A percentile compares a stretch with the other conserved stretches of the same genome.
phyloP scores from a whole-genome alignment of 1,140 invertebrate species.

The Galleria mellonella region DNA sequence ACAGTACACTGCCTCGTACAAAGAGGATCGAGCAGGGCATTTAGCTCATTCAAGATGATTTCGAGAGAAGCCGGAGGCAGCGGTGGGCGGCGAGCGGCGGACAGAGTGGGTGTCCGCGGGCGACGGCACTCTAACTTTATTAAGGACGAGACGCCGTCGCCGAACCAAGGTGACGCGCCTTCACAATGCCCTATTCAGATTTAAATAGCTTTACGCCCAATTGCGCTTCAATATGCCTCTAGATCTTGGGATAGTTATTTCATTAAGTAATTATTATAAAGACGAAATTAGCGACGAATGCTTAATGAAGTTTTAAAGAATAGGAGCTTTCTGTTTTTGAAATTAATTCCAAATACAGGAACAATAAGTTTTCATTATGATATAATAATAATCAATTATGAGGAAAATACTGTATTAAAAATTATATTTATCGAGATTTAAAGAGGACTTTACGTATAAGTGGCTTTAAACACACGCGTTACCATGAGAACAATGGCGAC shows the following conservation, averaged over 20 bases:
- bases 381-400: too few species aligned
- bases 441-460: background rate
- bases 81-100: slow-evolving; percentile 18
- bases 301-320: background rate
- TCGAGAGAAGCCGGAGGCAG: slow-evolving; percentile 25
- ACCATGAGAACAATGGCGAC: slow-evolving; percentile 60
- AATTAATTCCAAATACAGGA: too few species aligned
- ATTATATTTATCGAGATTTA: too few species aligned
- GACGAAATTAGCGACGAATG: slow-evolving; percentile 31
- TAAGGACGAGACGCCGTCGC: slow-evolving; percentile 52
- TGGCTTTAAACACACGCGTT: slow-evolving; percentile 35
- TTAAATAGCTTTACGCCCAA: slow-evolving; percentile 73
- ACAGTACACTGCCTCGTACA: slow-evolving; percentile 17
- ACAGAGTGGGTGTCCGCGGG: slow-evolving; percentile 30
- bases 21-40: slow-evolving; percentile 25
- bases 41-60: slow-evolving; percentile 38
- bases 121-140: slow-evolving; percentile 63
- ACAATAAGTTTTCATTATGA: too few species aligned
- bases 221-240: slow-evolving; percentile 67
- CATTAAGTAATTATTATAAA: slow-evolving; percentile 61
- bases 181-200: slow-evolving; percentile 71
- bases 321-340: too few species aligned
- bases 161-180: slow-evolving; percentile 67
- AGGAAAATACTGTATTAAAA: too few species aligned
- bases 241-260: slow-evolving; percentile 62